Evolutionary conservation across 2,113 vertebrate genomes (phyloP).

Genomic region (Rhea americana): DNA sequence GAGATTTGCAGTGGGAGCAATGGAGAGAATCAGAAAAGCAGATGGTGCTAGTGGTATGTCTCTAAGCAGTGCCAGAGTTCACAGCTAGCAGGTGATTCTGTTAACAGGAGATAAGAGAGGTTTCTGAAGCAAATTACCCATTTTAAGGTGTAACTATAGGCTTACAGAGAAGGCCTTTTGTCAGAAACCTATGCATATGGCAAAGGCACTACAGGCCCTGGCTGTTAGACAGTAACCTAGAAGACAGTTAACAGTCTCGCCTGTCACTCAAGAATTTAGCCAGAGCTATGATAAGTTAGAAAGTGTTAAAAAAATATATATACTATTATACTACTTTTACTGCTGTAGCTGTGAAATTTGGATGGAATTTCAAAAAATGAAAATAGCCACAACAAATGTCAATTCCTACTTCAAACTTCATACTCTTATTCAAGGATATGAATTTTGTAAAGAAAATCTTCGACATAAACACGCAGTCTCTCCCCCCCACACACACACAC

Average conservation of each 20-base stretch:
- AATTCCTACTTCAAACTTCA: background rate
- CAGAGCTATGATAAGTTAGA: background rate
- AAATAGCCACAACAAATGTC: background rate
- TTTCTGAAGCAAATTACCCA: background rate
- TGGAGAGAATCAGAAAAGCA: background rate
- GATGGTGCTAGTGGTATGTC: background rate
- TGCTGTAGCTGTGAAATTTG: background rate
- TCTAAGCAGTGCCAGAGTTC: background rate
- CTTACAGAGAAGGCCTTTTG: background rate
- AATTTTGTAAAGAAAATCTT: background rate
- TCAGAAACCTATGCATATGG: background rate
- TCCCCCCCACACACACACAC: background rate
- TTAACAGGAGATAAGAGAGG: background rate
- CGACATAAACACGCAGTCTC: background rate
- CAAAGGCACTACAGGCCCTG: background rate
- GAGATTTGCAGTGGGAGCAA: background rate
- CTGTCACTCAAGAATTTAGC: background rate
- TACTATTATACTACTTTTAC: background rate
- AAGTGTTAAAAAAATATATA: background rate
- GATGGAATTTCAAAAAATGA: background rate
- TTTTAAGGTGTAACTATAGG: background rate
- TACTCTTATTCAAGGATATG: background rate
- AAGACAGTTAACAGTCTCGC: background rate
- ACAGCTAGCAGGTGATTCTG: accelerated
- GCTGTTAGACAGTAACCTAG: background rate